Percentiles rank a stretch among this genome's conserved stretches.
These are phyloP conservation scores for Zygogramma bicolorata DNA, from an alignment of 2,888 invertebrate species.

Conservation along the genomic window DNA sequence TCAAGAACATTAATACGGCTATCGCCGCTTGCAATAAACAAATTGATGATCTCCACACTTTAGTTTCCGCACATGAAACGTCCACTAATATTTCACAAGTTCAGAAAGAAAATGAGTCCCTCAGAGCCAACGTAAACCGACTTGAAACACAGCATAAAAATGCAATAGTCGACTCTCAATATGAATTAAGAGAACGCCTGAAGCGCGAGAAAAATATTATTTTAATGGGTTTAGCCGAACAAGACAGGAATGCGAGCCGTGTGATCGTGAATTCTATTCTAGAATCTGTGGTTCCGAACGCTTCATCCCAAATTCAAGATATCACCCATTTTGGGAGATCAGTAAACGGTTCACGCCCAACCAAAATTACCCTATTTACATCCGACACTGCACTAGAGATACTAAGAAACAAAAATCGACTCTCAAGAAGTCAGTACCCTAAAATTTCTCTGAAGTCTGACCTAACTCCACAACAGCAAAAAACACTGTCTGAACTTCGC, in stretches of 20 bases:
- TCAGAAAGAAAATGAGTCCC: background rate
- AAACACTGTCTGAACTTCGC: background rate
- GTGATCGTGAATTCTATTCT: background rate
- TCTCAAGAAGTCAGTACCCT: background rate
- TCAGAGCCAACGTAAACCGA: background rate
- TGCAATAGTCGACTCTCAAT: background rate
- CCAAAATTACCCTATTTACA: background rate
- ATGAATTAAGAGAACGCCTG: background rate
- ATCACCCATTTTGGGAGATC: background rate
- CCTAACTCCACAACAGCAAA: background rate
- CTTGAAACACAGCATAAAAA: background rate
- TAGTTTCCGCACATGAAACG: background rate
- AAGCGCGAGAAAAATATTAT: background rate
- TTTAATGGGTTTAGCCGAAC: background rate
- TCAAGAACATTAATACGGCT: background rate
- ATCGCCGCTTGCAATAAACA: background rate
- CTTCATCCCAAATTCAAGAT: background rate
- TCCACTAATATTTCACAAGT: background rate
- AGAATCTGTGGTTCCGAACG: background rate
- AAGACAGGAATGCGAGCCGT: background rate
- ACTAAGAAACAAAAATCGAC: background rate
- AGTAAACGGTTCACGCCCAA: constrained; percentile 4
- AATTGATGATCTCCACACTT: background rate
- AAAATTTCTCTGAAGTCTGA: background rate
- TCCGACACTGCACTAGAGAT: background rate